Evolutionary conservation across 2,797 vertebrate genomes (phyloP).

Genomic region (Squalus acanthias): DNA sequence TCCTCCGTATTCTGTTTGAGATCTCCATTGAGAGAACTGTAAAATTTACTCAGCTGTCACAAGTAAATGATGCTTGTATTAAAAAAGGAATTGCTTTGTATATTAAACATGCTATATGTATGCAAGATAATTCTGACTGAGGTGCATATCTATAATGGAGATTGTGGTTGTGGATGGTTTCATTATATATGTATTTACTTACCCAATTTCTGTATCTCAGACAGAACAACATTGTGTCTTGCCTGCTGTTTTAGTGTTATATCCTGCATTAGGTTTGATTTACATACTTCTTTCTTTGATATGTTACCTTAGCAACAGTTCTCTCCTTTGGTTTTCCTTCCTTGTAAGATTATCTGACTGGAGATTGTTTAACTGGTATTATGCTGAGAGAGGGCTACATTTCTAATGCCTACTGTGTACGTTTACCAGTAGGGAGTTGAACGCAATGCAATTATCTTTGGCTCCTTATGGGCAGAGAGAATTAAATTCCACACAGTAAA

Average conservation of each 20-base stretch:
- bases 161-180: background rate
- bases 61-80: constrained; percentile 36
- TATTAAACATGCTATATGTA: constrained; percentile 17
- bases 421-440: background rate
- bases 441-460: constrained; percentile 11
- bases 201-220: background rate
- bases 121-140: constrained; percentile 32
- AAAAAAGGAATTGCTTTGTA: constrained; percentile 29
- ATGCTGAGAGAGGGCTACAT: background rate
- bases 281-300: constrained; percentile 19
- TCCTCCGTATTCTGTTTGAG: background rate
- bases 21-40: constrained; percentile 26
- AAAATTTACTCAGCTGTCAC: constrained; percentile 31
- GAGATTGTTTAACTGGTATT: constrained; percentile 9
- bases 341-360: background rate
- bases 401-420: background rate
- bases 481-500: constrained; percentile 7
- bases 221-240: background rate
- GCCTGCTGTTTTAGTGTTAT: background rate
- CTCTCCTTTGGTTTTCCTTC: constrained; percentile 16
- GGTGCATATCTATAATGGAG: background rate
- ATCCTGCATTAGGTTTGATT: constrained; percentile 13
- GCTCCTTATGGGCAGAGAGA: background rate
- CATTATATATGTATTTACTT: background rate
- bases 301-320: constrained; percentile 17